Percentiles rank a stretch among this genome's conserved stretches.
These are phyloP conservation scores for Amblyteles armatorius DNA, from an alignment of 2,888 invertebrate genomes.

Conservation along the genomic window DNA sequence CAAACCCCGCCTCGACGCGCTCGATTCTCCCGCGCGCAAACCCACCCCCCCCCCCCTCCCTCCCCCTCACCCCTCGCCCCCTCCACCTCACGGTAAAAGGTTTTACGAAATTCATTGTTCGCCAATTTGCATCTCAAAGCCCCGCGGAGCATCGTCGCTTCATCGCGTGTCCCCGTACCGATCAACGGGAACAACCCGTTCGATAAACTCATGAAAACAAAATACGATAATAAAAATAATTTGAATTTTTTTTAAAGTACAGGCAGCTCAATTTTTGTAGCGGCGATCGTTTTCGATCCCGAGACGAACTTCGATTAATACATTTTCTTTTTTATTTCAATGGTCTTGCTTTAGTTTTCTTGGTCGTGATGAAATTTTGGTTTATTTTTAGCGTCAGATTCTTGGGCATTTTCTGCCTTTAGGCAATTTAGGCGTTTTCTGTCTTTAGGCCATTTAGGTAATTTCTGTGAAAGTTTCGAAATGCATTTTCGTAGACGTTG, in stretches of 20 bases:
- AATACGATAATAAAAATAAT: neutral
- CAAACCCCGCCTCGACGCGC: conserved; percentile 66
- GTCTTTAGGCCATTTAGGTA: neutral
- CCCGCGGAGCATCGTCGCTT: conserved; percentile 30
- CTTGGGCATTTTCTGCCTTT: neutral
- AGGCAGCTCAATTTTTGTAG: neutral
- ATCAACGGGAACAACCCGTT: conserved; percentile 19
- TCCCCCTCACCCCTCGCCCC: conserved; percentile 14
- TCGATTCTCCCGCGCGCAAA: conserved; percentile 73
- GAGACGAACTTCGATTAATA: neutral
- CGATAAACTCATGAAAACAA: conserved; percentile 12
- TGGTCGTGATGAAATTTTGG: too few species aligned
- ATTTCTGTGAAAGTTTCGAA: conserved; percentile 23
- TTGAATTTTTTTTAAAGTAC: neutral
- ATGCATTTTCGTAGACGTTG: conserved; percentile 33
- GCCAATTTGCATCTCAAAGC: conserved; percentile 83
- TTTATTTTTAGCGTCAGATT: neutral
- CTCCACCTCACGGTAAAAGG: conserved; percentile 81
- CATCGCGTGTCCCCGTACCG: conserved; percentile 10
- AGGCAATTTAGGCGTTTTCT: neutral
- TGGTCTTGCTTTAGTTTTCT: too few species aligned
- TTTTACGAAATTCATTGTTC: conserved; percentile 84
- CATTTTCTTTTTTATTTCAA: too few species aligned
- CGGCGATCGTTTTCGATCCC: neutral
- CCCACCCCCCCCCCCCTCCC: conserved; percentile 59